These are phyloP conservation scores for Epinephelus awoara DNA, from an alignment of 2,797 vertebrate species.

Conservation along the genomic window DNA sequence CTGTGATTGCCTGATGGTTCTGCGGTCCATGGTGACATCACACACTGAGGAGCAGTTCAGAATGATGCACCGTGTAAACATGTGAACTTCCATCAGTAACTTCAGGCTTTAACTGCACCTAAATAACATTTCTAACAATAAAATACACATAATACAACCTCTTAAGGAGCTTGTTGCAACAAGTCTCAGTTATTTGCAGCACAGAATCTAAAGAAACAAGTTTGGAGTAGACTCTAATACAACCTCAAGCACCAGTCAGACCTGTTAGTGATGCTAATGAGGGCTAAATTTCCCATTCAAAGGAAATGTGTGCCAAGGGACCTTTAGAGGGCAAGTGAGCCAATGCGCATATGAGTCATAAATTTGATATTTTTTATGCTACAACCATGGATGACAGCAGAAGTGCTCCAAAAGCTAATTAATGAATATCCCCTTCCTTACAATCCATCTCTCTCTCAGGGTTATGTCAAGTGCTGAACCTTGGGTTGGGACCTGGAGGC, in stretches of 20 bases:
- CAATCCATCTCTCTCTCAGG: conserved; percentile 23
- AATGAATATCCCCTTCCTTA: not conserved
- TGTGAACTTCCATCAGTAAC: not conserved
- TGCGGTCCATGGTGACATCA: not conserved
- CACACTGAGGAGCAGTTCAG: not conserved
- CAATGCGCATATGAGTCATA: not conserved
- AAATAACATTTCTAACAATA: not conserved
- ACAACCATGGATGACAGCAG: not conserved
- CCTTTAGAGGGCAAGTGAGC: not conserved
- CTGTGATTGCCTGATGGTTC: no score
- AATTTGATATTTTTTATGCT: not conserved
- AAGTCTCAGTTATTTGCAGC: not conserved
- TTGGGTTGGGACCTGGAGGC: conserved; percentile 92
- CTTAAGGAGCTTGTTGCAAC: not conserved
- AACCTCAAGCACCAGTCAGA: not conserved
- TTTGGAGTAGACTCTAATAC: not conserved
- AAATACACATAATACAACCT: not conserved
- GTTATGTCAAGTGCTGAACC: conserved; percentile 78
- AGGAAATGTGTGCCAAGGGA: not conserved
- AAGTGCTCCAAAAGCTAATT: not conserved
- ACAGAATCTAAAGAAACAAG: no score
- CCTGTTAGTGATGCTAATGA: not conserved
- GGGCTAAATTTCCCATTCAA: not conserved
- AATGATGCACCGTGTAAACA: conserved; percentile 2
- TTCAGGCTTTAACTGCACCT: not conserved